Conservation (phyloP, 1,140 invertebrate genomes). For the Gryllus bimaculatus region DNA sequence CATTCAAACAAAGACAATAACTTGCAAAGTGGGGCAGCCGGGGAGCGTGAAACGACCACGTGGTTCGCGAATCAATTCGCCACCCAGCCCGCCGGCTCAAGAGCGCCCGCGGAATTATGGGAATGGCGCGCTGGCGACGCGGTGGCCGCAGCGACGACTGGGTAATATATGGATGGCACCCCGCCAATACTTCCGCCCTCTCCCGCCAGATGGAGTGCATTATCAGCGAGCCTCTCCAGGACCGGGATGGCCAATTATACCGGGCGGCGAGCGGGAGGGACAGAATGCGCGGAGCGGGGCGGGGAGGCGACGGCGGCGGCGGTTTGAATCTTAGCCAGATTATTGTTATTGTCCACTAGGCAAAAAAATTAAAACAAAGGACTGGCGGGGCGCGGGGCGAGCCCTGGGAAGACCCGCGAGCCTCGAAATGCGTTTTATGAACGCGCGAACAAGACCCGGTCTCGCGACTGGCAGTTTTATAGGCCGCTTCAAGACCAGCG, state of each 20-base stretch:
- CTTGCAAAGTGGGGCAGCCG: too few relatives aligned
- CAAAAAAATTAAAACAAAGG: not conserved
- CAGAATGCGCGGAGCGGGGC: too few relatives aligned
- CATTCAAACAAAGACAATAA: too few relatives aligned
- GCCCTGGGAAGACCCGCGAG: not conserved
- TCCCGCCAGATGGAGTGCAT: not conserved
- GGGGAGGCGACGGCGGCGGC: not conserved
- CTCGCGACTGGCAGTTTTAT: not conserved
- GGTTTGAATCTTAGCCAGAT: constrained; percentile 1
- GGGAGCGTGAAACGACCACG: too few relatives aligned
- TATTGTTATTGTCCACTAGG: not conserved
- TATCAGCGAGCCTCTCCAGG: not conserved
- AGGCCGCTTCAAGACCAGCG: not conserved
- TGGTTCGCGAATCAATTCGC: too few relatives aligned
- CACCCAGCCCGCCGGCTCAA: too few relatives aligned
- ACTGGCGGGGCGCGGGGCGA: not conserved
- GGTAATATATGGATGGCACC: not conserved
- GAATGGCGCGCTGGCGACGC: too few relatives aligned
- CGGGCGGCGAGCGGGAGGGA: too few relatives aligned
- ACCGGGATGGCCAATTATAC: not conserved
- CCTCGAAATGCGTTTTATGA: not conserved
- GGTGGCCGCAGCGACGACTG: not conserved
- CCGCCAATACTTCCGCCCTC: not conserved
- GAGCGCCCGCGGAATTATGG: too few relatives aligned
- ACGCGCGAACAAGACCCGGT: not conserved